These are phyloP conservation scores for Pungitius pungitius DNA, from an alignment of 2,113 vertebrate genomes.

Conservation along the genomic window DNA sequence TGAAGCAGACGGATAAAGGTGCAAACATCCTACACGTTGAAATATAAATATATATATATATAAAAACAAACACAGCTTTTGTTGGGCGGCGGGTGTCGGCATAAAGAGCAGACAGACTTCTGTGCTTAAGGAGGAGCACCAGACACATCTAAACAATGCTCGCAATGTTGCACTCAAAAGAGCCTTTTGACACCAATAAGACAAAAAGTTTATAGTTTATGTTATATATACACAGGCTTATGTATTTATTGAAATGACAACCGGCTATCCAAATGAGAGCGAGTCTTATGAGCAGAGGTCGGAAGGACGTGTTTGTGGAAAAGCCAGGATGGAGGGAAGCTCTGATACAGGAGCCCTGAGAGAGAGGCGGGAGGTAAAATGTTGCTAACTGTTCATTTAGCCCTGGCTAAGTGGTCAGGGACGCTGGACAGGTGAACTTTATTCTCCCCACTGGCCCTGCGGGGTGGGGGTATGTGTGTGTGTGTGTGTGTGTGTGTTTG, in stretches of 20 bases:
- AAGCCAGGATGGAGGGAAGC: slow-evolving; percentile 17
- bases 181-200: slow-evolving; percentile 7
- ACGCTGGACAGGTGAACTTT: slow-evolving; percentile 96
- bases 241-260: slow-evolving; percentile 39
- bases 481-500: slow-evolving; percentile 56
- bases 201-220: slow-evolving; percentile 15
- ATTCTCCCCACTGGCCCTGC: slow-evolving; percentile 94
- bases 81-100: slow-evolving; percentile 44
- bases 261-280: slow-evolving; percentile 18
- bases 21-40: slow-evolving; percentile 64
- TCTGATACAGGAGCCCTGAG: slow-evolving; percentile 38
- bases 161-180: slow-evolving; percentile 29
- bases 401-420: slow-evolving; percentile 96
- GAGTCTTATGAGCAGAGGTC: not conserved
- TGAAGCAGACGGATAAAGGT: slow-evolving; percentile 67
- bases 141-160: slow-evolving; percentile 24
- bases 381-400: slow-evolving; percentile 96
- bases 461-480: slow-evolving; percentile 67
- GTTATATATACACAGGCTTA: slow-evolving; percentile 7
- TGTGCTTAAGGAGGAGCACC: slow-evolving; percentile 36
- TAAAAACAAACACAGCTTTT: slow-evolving; percentile 27
- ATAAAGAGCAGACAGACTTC: slow-evolving; percentile 62
- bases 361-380: slow-evolving; percentile 83
- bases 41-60: not conserved
- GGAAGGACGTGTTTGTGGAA: not conserved